Conservation (phyloP, 2,888 invertebrate species). For the Caenorhabditis macrosperma region DNA sequence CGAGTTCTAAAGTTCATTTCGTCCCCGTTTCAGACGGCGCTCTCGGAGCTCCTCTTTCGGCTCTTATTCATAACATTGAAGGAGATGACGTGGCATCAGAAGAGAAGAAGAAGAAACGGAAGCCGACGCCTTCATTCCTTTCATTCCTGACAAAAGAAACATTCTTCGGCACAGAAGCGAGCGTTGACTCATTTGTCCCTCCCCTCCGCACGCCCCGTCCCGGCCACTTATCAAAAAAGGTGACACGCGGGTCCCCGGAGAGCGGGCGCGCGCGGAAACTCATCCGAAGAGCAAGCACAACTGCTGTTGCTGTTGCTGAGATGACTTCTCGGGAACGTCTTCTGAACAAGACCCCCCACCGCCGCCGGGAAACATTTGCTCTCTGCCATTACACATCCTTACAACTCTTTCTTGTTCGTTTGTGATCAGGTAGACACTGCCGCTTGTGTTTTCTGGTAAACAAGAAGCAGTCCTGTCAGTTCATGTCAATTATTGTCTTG, state of each 20-base stretch:
- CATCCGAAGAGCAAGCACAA: constrained; percentile 26
- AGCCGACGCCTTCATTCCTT: no score
- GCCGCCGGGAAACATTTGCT: not conserved
- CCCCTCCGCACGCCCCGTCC: not conserved
- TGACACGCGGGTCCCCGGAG: constrained; percentile 43
- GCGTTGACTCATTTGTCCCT: not conserved
- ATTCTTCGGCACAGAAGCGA: not conserved
- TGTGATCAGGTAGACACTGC: constrained; percentile 18
- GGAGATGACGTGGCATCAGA: no score
- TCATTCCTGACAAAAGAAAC: not conserved
- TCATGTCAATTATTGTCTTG: constrained; percentile 44
- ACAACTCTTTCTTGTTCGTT: constrained; percentile 46
- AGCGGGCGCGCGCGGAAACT: constrained; percentile 15
- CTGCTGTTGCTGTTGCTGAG: no score
- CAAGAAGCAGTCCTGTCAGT: constrained; percentile 33
- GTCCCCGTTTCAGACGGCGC: not conserved
- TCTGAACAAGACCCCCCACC: not conserved
- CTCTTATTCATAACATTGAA: no score
- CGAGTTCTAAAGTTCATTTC: constrained; percentile 6
- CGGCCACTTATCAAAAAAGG: constrained; percentile 19
- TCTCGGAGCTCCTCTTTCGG: not conserved
- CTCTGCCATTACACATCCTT: constrained; percentile 3
- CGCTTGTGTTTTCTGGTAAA: constrained; percentile 41
- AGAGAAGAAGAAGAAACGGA: no score
- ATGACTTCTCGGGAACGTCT: constrained; percentile 28